Evolutionary conservation across 2,888 invertebrate species (phyloP).

Genomic region (Amphipoea oculea): DNA sequence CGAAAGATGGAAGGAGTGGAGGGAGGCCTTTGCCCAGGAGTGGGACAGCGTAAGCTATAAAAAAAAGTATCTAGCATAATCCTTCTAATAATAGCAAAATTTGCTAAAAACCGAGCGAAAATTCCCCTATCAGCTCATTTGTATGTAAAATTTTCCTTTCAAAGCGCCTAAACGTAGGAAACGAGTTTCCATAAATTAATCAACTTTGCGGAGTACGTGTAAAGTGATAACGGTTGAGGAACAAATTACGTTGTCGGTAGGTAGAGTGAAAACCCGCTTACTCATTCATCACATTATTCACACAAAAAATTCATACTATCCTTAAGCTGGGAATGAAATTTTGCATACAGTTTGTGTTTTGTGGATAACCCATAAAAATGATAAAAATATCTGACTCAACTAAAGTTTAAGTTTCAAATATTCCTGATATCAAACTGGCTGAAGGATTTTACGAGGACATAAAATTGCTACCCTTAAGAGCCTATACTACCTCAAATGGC

Average conservation of each 20-base stretch:
- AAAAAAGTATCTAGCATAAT: slow-evolving; percentile 4
- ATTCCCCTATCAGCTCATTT: slow-evolving; percentile 48
- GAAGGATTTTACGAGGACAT: slow-evolving; percentile 54
- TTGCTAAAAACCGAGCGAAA: slow-evolving; percentile 1
- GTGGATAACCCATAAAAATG: slow-evolving; percentile 43
- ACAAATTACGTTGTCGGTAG: slow-evolving; percentile 47
- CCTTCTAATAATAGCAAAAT: slow-evolving; percentile 23
- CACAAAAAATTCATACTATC: slow-evolving; percentile 35
- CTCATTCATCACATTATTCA: slow-evolving; percentile 46
- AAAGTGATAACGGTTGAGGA: slow-evolving; percentile 54
- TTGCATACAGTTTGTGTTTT: slow-evolving; percentile 51
- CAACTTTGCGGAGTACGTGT: slow-evolving; percentile 49
- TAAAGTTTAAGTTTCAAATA: slow-evolving; percentile 36
- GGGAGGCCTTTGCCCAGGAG: too few relatives aligned
- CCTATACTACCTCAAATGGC: too few relatives aligned
- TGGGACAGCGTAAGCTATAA: too few relatives aligned
- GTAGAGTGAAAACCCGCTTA: slow-evolving; percentile 50
- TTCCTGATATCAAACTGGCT: slow-evolving; percentile 32
- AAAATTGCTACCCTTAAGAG: slow-evolving; percentile 45
- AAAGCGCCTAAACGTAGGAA: slow-evolving; percentile 43
- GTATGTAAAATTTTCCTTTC: slow-evolving; percentile 56
- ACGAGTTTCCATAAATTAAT: slow-evolving; percentile 60
- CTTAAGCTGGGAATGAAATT: slow-evolving; percentile 24
- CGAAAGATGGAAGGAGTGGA: too few relatives aligned
- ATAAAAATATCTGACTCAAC: slow-evolving; percentile 27